Evolutionary conservation across 2,113 vertebrate genomes (phyloP), one percentile per base, ranked within the genome.

Genomic region (Cathartes aura): DNA sequence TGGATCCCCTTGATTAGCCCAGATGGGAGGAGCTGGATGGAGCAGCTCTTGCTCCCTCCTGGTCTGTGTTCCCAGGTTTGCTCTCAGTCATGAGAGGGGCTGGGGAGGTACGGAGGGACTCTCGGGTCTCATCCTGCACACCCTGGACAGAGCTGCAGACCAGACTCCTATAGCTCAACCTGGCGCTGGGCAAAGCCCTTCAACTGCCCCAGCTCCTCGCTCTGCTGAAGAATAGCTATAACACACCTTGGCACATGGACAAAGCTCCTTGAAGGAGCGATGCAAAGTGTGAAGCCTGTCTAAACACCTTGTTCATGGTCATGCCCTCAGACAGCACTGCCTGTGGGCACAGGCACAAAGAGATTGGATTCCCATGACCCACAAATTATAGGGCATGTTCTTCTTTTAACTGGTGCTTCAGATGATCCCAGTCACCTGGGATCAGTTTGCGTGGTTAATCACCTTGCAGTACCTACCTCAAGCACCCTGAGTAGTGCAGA

Each of bases 171-270:
- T 0, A 60, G 45, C 29, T 78, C 52, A 67, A 10, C 8, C 2
- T 2, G 4, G 38, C 0, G 0, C 21, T 40, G 26, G 50, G 64
- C n/a, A 87, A 83, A 90, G 53, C 29, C 13, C 5, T 60, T 59
- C 53, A 63, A 15, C 32, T 27, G 48, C 23, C 38, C 29, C 68
- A 79, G n/a, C 30, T 78, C 34, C 50, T 30, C 6, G 7, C 23
- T 66, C 34, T 30, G 26, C 79, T 82, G 50, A 67, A 47, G 29
- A 90, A 19, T 13, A 66, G 56, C 30, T 58, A 4, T 29, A n/a
- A 43, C 30, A 52, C 10, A 13, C 23, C 10, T n/a, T 30, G 43
- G 10, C 45, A 48, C 0, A 0, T 2, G 34, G n/a, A 45, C 19
- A 59, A 82, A 64, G 15, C 38, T 68, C 32, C 9, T 6, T 21